Percentiles rank a stretch among this genome's conserved stretches.
Evolutionary conservation across 2,113 vertebrate genomes (phyloP).

Genomic region (Chionis minor): DNA sequence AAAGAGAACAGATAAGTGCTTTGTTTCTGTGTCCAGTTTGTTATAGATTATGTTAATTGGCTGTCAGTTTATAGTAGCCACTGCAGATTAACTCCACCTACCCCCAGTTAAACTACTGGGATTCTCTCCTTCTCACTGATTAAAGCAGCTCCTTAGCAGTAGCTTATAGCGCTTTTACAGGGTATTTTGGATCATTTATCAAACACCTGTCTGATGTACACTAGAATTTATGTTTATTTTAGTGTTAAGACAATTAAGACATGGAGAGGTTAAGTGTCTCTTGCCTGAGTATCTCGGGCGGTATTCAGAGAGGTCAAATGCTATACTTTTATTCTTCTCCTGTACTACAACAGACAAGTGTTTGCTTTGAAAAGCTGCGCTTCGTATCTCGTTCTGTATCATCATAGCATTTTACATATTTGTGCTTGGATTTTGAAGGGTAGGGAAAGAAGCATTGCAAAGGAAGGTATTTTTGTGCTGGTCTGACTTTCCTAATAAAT

Average conservation of each 20-base stretch:
- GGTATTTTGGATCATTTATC: too few relatives aligned
- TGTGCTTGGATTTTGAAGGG: background rate
- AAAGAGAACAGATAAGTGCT: background rate
- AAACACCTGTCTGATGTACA: too few relatives aligned
- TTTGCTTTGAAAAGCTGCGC: background rate
- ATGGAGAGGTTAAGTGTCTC: too few relatives aligned
- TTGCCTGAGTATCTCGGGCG: too few relatives aligned
- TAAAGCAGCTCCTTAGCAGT: background rate
- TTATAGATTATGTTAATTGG: background rate
- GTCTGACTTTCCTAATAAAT: background rate
- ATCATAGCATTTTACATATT: background rate
- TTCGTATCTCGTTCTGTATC: background rate
- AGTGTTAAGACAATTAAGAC: too few relatives aligned
- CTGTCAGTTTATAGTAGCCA: background rate
- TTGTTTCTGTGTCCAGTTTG: background rate
- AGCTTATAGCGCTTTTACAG: background rate
- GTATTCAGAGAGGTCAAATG: too few relatives aligned
- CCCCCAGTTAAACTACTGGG: background rate
- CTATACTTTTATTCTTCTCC: background rate
- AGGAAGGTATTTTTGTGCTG: background rate
- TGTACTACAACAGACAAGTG: background rate
- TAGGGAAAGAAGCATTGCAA: background rate
- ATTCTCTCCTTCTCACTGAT: background rate
- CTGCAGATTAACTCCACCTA: background rate
- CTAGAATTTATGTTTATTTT: too few relatives aligned